Evolutionary conservation across 2,797 vertebrate genomes (phyloP).

Genomic region (Vireo griseus): DNA sequence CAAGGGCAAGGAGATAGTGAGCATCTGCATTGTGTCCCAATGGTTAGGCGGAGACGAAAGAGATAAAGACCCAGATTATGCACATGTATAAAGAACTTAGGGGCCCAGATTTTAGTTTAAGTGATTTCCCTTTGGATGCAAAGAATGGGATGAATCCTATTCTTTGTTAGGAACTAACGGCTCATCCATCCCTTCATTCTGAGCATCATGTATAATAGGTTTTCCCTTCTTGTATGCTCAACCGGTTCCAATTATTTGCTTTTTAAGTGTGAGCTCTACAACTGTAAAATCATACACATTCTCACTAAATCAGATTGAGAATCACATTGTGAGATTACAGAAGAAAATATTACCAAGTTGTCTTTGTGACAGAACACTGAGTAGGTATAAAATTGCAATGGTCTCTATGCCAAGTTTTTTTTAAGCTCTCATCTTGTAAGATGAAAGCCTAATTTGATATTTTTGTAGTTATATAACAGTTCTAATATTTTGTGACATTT

Average conservation of each 20-base stretch:
- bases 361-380: constrained; percentile 77
- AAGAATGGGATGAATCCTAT: not conserved
- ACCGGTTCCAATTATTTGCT: not conserved
- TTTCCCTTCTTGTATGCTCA: constrained; percentile 1
- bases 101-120: constrained; percentile 11
- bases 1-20: not conserved
- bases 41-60: not conserved
- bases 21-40: not conserved
- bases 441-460: constrained; percentile 75
- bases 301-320: constrained; percentile 65
- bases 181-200: not conserved
- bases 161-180: constrained; percentile 25
- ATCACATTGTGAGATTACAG: constrained; percentile 67
- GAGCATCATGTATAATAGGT: not conserved
- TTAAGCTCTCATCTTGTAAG: constrained; percentile 59
- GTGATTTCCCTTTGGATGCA: not conserved
- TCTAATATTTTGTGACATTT: constrained; percentile 83
- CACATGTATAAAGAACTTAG: not conserved
- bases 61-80: constrained; percentile 45
- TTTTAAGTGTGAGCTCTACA: constrained; percentile 60
- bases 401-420: constrained; percentile 69
- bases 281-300: constrained; percentile 29
- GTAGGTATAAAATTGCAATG: constrained; percentile 75
- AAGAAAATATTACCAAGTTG: constrained; percentile 75
- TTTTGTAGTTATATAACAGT: constrained; percentile 78